These are phyloP conservation scores for Cynopterus brachyotis DNA, from an alignment of 2,113 vertebrate species.

Conservation along the genomic window DNA sequence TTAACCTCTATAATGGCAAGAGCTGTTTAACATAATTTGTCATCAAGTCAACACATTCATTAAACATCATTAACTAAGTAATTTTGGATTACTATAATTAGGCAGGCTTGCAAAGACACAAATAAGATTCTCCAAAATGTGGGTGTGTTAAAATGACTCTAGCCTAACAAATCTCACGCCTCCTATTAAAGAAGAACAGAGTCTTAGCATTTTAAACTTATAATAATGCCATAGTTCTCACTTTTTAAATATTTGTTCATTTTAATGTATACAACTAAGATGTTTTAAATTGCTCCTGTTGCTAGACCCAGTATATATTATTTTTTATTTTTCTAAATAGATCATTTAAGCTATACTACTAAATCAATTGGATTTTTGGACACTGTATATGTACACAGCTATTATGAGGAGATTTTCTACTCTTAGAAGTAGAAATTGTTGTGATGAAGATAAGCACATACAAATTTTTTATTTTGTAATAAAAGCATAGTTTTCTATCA, in stretches of 20 bases:
- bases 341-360: neutral
- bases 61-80: neutral
- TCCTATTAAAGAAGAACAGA: neutral
- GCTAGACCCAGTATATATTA: neutral
- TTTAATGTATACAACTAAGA: neutral
- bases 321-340: constrained; percentile 44
- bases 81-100: neutral
- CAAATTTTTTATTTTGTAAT: neutral
- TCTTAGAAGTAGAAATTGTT: neutral
- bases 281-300: neutral
- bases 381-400: neutral
- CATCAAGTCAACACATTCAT: neutral
- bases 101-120: neutral
- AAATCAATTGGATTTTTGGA: constrained; percentile 30
- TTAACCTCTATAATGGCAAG: neutral
- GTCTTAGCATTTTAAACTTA: neutral
- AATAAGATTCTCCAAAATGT: neutral
- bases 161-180: neutral
- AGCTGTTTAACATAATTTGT: neutral
- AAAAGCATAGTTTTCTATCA: neutral
- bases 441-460: neutral
- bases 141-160: neutral
- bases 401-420: neutral
- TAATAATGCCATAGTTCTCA: neutral
- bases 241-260: constrained; percentile 30